Conservation (phyloP, 2,797 vertebrate species). For the Ctenosaura bakeri region DNA sequence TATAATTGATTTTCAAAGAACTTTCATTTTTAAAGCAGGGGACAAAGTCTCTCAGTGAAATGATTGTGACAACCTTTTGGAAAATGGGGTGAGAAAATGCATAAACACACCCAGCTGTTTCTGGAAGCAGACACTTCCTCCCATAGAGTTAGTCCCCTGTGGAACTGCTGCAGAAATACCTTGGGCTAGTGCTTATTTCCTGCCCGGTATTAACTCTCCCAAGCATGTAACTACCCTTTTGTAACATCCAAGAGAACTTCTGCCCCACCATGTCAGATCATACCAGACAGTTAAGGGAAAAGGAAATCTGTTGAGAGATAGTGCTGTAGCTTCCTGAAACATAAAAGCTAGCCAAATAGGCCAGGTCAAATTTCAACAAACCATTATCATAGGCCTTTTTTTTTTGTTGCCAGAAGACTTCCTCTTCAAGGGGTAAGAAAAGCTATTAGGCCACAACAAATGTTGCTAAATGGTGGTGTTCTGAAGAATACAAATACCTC, state of each 20-base stretch:
- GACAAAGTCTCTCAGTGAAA: not conserved
- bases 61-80: constrained; percentile 5
- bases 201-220: rapidly evolving
- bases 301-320: constrained; percentile 57
- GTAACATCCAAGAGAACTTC: not conserved
- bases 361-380: constrained; percentile 40
- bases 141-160: not conserved
- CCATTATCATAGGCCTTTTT: constrained; percentile 34
- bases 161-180: not conserved
- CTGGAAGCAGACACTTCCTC: not conserved
- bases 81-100: not conserved
- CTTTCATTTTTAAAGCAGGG: not conserved
- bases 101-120: not conserved
- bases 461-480: constrained; percentile 8
- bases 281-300: constrained; percentile 7
- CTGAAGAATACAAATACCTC: constrained; percentile 24
- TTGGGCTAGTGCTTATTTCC: not conserved
- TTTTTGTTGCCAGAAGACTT: constrained; percentile 1
- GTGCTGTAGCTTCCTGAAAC: constrained; percentile 60
- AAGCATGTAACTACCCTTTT: not conserved
- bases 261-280: not conserved
- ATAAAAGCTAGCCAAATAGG: constrained; percentile 54
- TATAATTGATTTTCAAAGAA: constrained; percentile 10
- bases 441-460: constrained; percentile 29
- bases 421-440: constrained; percentile 51